Conservation (phyloP, 2,797 vertebrate genomes). For the Phoxinus dragarum region DNA sequence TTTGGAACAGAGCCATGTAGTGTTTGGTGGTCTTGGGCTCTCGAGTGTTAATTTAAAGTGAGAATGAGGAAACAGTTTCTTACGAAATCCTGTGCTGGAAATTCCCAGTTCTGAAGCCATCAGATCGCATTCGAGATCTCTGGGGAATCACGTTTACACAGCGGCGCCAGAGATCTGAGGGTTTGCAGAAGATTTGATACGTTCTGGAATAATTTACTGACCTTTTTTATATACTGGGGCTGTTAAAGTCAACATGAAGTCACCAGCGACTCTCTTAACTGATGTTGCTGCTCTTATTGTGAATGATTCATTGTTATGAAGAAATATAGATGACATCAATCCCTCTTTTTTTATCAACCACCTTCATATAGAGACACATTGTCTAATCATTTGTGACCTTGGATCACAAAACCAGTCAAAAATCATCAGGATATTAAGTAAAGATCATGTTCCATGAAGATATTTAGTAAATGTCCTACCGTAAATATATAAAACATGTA, state of each 20-base stretch:
- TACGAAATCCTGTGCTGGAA: background rate
- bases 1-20: background rate
- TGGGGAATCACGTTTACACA: background rate
- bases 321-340: background rate
- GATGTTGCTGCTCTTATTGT: too few relatives aligned
- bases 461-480: too few relatives aligned
- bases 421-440: too few relatives aligned
- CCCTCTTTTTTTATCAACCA: background rate
- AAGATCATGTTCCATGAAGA: too few relatives aligned
- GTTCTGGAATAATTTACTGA: background rate
- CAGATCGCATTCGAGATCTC: background rate
- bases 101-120: background rate
- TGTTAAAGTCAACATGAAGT: background rate
- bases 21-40: conserved; percentile 1
- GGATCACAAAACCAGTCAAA: too few relatives aligned
- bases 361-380: background rate
- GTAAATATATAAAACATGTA: too few relatives aligned
- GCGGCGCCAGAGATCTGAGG: background rate
- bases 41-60: background rate
- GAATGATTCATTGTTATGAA: background rate
- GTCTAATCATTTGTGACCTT: too few relatives aligned
- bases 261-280: background rate
- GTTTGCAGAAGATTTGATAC: too few relatives aligned
- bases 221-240: background rate
- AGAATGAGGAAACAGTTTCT: conserved; percentile 2